Conservation (phyloP, 2,797 vertebrate genomes). For the Avahi laniger region DNA sequence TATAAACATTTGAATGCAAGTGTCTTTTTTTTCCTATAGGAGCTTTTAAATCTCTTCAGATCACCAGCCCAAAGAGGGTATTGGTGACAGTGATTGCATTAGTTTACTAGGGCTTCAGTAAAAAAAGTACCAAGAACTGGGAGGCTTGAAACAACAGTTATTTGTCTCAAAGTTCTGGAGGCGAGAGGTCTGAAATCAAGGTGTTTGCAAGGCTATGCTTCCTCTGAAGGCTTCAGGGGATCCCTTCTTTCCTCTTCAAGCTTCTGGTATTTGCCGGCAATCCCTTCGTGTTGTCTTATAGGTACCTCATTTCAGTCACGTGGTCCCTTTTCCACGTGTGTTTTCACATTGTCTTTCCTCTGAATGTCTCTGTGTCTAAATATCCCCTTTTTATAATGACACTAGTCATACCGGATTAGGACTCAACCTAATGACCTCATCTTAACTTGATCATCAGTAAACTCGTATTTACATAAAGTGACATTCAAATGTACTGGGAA, state of each 20-base stretch:
- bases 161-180: not conserved
- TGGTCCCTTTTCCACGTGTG: not conserved
- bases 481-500: not conserved
- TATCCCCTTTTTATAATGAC: not conserved
- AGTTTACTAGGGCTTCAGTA: not conserved
- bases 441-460: not conserved
- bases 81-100: not conserved
- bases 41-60: not conserved
- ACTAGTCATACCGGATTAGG: not conserved
- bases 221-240: not conserved
- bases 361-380: not conserved
- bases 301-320: not conserved
- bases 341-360: not conserved
- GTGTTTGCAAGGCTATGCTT: no score
- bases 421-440: not conserved
- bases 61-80: not conserved
- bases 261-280: not conserved
- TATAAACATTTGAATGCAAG: no score
- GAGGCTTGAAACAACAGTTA: not conserved
- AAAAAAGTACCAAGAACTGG: not conserved
- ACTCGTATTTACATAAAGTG: not conserved
- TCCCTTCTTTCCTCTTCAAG: not conserved
- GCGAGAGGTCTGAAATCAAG: not conserved
- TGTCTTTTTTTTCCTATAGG: no score
- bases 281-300: not conserved